Conservation (phyloP, 2,888 invertebrate species). For the Torymus texanus region DNA sequence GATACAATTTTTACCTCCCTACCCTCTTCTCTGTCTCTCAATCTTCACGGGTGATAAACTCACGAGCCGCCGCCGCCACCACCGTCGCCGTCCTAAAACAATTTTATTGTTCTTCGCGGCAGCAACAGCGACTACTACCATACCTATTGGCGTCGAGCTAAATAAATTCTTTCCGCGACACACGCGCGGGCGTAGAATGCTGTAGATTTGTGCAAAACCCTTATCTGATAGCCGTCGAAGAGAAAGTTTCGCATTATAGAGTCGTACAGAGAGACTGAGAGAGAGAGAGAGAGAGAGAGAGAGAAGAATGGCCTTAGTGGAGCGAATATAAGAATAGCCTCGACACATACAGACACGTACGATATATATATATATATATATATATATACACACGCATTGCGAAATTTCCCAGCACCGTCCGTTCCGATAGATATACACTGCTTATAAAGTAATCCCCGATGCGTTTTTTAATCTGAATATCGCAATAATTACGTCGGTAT, state of each 20-base stretch:
- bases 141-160: neutral
- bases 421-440: neutral
- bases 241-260: conserved; percentile 18
- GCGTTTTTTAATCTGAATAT: conserved; percentile 40
- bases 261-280: too few species aligned
- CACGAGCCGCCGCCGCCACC: too few species aligned
- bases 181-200: neutral
- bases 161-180: neutral
- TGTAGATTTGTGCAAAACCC: neutral
- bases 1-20: neutral
- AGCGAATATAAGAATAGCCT: neutral
- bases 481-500: conserved; percentile 35
- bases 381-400: conserved; percentile 1
- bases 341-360: too few species aligned
- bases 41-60: too few species aligned
- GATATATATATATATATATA: neutral
- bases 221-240: conserved; percentile 17
- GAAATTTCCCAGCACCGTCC: neutral
- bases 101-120: too few species aligned
- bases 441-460: conserved; percentile 36
- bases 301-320: neutral
- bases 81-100: too few species aligned
- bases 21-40: neutral
- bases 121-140: too few species aligned
- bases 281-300: too few species aligned